A percentile compares a stretch with the other conserved stretches of the same genome.
Evolutionary conservation across 2,113 vertebrate species (phyloP).

Genomic region (Myrmophylax atrothorax): DNA sequence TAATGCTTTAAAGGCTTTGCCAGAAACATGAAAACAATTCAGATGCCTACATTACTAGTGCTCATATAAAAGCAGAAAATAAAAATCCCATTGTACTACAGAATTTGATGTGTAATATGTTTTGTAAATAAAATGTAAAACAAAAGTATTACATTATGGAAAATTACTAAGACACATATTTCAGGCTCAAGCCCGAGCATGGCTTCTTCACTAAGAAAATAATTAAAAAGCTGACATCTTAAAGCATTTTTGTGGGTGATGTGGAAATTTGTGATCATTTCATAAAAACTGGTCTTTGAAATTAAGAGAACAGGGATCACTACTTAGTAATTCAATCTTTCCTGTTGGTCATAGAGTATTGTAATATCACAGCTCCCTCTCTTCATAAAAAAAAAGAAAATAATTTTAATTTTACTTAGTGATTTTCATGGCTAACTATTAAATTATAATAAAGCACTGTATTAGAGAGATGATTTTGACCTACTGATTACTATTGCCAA

Average conservation of each 20-base stretch:
- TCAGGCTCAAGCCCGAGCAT: background rate
- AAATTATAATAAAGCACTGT: background rate
- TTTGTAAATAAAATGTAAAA: background rate
- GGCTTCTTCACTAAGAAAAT: background rate
- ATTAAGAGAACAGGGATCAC: background rate
- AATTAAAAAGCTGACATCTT: background rate
- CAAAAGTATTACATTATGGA: background rate
- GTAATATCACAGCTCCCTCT: background rate
- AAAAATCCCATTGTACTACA: background rate
- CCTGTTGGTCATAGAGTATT: background rate
- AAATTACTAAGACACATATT: background rate
- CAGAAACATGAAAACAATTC: background rate
- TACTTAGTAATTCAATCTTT: background rate
- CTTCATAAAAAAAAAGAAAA: background rate
- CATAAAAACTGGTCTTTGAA: background rate
- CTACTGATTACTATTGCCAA: background rate
- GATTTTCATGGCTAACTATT: background rate
- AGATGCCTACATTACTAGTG: background rate
- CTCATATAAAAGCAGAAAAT: background rate
- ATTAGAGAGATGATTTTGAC: background rate
- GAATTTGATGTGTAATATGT: background rate
- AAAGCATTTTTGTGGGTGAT: background rate
- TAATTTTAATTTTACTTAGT: background rate
- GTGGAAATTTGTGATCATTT: background rate
- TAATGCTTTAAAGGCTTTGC: background rate